Conservation (phyloP, 2,888 invertebrate species). For the Nysson spinosus region DNA sequence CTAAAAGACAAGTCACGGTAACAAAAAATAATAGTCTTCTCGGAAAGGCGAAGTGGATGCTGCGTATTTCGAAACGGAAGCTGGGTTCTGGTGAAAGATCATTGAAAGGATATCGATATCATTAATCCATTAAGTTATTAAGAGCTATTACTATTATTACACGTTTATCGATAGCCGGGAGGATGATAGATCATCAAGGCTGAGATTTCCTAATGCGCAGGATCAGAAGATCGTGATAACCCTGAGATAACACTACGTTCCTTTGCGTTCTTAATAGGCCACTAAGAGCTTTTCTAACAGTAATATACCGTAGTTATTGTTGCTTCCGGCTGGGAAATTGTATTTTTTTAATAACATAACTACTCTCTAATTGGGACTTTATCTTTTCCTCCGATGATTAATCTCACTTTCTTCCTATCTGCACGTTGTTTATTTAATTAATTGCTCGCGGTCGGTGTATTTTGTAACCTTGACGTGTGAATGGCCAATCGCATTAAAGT, state of each 20-base stretch:
- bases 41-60: neutral
- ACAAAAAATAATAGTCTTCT: conserved; percentile 4
- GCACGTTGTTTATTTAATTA: too few species aligned
- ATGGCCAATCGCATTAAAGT: too few species aligned
- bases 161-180: conserved; percentile 10
- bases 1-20: too few species aligned
- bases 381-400: too few species aligned
- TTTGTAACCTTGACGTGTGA: too few species aligned
- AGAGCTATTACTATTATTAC: conserved; percentile 11
- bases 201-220: conserved; percentile 4
- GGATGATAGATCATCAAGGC: conserved; percentile 8
- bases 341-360: neutral
- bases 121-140: conserved; percentile 21
- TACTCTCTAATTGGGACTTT: too few species aligned
- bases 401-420: too few species aligned
- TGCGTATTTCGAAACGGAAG: conserved; percentile 10
- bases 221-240: conserved; percentile 27
- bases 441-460: too few species aligned
- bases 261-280: neutral
- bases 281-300: conserved; percentile 6
- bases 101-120: neutral
- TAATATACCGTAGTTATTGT: too few species aligned
- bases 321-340: too few species aligned
- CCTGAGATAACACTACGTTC: conserved; percentile 17
- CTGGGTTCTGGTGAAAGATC: neutral